Conservation (phyloP, 2,113 vertebrate species). For the Vombatus ursinus region DNA sequence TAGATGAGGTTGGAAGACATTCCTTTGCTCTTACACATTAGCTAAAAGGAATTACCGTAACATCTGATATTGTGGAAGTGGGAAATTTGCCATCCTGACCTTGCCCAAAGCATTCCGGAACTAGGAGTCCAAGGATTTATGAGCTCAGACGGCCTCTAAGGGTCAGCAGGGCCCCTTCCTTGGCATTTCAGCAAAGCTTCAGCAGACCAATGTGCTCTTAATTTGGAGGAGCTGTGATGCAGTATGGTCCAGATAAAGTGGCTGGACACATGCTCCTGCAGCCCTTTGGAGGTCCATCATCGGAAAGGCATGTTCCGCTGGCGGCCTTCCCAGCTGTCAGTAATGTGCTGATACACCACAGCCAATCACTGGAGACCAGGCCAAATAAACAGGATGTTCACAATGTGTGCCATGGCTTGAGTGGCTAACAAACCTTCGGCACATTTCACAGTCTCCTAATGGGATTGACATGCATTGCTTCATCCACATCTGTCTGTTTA, state of each 20-base stretch:
- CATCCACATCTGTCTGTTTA: conserved; percentile 83
- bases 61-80: conserved; percentile 99
- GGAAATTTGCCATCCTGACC: conserved; percentile 94
- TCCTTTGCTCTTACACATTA: conserved; percentile 96
- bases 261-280: conserved; percentile 91
- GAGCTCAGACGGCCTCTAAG: conserved; percentile 90
- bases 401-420: conserved; percentile 87
- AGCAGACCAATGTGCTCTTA: conserved; percentile 87
- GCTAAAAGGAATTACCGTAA: conserved; percentile 96
- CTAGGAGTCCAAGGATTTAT: conserved; percentile 91
- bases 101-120: conserved; percentile 95
- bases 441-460: conserved; percentile 84
- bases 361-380: conserved; percentile 86
- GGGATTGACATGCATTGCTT: conserved; percentile 84
- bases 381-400: conserved; percentile 95
- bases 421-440: conserved; percentile 87
- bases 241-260: conserved; percentile 75
- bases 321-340: conserved; percentile 94
- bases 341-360: conserved; percentile 88
- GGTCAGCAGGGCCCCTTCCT: conserved; percentile 82
- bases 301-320: conserved; percentile 95
- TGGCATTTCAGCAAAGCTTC: conserved; percentile 67
- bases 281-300: conserved; percentile 91
- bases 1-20: conserved; percentile 94
- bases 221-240: conserved; percentile 83